Evolutionary conservation across 2,797 vertebrate species (phyloP).

Genomic region (Aldrovandia affinis): DNA sequence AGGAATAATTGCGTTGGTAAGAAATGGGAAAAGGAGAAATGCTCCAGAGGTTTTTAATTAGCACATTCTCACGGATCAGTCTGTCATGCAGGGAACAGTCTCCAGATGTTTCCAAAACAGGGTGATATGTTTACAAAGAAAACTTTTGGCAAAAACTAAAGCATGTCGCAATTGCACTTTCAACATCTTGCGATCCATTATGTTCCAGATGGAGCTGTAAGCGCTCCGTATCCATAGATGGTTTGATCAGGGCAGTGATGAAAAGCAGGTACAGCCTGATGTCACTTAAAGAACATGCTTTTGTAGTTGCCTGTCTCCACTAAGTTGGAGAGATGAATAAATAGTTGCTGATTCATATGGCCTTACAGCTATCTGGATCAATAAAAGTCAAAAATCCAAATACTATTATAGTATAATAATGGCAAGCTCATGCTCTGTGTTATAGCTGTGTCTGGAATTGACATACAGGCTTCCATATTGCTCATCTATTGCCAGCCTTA

Average conservation of each 20-base stretch:
- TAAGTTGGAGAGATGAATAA: not conserved
- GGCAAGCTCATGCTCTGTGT: not conserved
- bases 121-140: not conserved
- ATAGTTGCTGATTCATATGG: not conserved
- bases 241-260: not conserved
- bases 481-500: not conserved
- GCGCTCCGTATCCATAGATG: not conserved
- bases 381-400: not conserved
- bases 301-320: not conserved
- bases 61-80: not conserved
- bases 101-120: conserved; percentile 14
- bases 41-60: conserved; percentile 17
- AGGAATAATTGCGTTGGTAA: not conserved
- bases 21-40: not conserved
- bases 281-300: not conserved
- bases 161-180: not conserved
- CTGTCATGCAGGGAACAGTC: not conserved
- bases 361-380: not conserved
- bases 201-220: not conserved
- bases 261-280: not conserved
- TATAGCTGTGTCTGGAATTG: not conserved
- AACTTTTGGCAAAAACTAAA: not conserved
- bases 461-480: not conserved
- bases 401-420: not conserved
- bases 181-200: not conserved